Evolutionary conservation across 2,797 vertebrate genomes (phyloP), one percentile per base, ranked within the genome.

Genomic region (Catamblyrhynchus diadema): DNA sequence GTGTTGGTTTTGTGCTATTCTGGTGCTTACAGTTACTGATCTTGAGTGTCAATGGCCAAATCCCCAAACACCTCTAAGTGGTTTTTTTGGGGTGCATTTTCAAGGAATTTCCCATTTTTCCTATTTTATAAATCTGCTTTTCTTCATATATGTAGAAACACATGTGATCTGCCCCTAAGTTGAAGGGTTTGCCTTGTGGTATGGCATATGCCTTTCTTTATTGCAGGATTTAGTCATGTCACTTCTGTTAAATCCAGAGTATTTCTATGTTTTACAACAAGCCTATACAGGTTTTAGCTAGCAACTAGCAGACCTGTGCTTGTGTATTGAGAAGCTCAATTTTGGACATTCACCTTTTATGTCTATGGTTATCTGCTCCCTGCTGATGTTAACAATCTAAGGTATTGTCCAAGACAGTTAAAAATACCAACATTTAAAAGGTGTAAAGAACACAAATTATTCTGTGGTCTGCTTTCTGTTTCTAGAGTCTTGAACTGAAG

Each of bases 41-140:
- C 10, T 54, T 85, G 30, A 24, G 3, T 75, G 39, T n/a, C 19
- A 59, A 30, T 57, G 47, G 8, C n/a, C 30, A 71, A 60, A 42
- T 45, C 7, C 12, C 19, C n/a, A 69, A 3, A 21, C 25, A 61
- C 10, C 24, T 21, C 12, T 44, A 8, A 3, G 11, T 1, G 0
- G 12, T 56, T 45, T 37, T 37, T 62, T 62, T 67, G 30, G 18
- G 11, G 6, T 50, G 15, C 7, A 35, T 89, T 94, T 80, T 51
- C 18, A 84, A 75, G 59, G 47, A 72, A 35, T 20, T 45, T 28
- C 1, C 4, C 10, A 5, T 19, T 69, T 79, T 33, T 45, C 9
- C 19, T 50, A 8, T 87, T 82, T 53, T 74, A 23, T 10, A 64
- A 15, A 64, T 8, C 12, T 48, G 3, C 6, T 60, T 91, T 69